Evolutionary conservation across 2,797 vertebrate species (phyloP).

Genomic region (Phrynocephalus guinanensis): DNA sequence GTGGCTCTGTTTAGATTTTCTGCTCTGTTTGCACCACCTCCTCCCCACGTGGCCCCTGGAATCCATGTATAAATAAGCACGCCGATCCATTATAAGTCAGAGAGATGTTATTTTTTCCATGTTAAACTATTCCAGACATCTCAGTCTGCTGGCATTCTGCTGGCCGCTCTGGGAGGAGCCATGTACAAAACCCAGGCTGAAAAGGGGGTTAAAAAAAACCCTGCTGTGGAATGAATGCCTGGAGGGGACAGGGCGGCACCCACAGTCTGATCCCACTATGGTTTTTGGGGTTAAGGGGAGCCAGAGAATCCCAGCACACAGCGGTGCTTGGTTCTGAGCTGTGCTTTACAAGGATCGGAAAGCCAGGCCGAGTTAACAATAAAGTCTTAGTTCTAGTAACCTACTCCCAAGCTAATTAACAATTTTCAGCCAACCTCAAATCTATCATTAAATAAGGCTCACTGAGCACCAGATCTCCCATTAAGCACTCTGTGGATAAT

Average conservation of each 20-base stretch:
- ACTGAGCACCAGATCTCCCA: not conserved
- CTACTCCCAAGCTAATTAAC: not conserved
- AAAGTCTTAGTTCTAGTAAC: not conserved
- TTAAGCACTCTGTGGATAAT: not conserved
- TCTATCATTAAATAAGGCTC: not conserved
- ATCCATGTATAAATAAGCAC: conserved; percentile 22
- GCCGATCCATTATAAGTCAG: not conserved
- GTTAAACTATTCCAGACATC: conserved; percentile 24
- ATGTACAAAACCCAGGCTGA: not conserved
- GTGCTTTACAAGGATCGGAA: not conserved
- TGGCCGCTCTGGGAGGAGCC: not conserved
- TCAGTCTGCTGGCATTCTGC: not conserved
- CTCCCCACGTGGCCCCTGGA: not conserved
- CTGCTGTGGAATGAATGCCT: not conserved
- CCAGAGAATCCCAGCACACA: not conserved
- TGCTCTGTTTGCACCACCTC: not conserved
- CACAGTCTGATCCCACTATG: not conserved
- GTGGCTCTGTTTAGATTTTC: not conserved
- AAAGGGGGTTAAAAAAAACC: not conserved
- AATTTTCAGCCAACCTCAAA: not conserved
- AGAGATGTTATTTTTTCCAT: conserved; percentile 28
- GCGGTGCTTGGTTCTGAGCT: not conserved
- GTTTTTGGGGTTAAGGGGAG: not conserved
- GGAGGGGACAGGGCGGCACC: not conserved
- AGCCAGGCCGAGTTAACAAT: not conserved